Evolutionary conservation across 1,140 invertebrate species (phyloP), one percentile per base, ranked within the genome.

Genomic region (Calosoma granatense): DNA sequence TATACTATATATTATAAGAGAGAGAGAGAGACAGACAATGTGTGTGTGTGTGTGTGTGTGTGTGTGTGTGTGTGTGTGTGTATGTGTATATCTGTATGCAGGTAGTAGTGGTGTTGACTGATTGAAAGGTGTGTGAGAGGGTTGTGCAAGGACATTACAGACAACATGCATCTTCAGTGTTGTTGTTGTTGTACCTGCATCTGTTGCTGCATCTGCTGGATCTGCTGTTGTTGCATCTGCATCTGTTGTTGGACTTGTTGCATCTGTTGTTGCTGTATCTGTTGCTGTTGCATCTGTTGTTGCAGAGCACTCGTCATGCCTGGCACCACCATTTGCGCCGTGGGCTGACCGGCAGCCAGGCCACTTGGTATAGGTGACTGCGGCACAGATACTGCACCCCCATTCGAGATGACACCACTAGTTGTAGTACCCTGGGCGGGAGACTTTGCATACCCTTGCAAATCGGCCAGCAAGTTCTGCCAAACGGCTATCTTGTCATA

Each of bases 401-500:
- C 55, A 47, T 54, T 43, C 43, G 58, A 30, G 1, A 41, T 63
- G 43, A 59, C 43, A 56, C 21, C 57, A 51, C 63, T 56, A 53
- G 64, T 55, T 53, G 60, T 60, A 12, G 56, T 62, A 55, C 70
- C 74, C 72, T 78, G 66, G 70, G 76, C 59, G 67, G 74, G 26
- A 72, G 72, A 67, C 74, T 66, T 78, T 69, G 36, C 76, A 74
- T 70, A 71, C 17, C 76, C 77, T 65, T 81, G 81, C 57, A 84
- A 65, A 70, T 92, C 89, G 0, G 86, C 85, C 11, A 97, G 74
- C 21, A 94, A 74, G 63, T 82, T 86, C 69, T 95, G 92, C 93
- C 92, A 97, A 43, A 88, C 81, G 12, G 82, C 81, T 39, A 96
- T 86, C 68, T 94, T 93, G 23, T 94, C 92, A 67, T 93, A 90